Evolutionary conservation across 2,888 invertebrate species (phyloP).

Genomic region (Synanthedon vespiformis): DNA sequence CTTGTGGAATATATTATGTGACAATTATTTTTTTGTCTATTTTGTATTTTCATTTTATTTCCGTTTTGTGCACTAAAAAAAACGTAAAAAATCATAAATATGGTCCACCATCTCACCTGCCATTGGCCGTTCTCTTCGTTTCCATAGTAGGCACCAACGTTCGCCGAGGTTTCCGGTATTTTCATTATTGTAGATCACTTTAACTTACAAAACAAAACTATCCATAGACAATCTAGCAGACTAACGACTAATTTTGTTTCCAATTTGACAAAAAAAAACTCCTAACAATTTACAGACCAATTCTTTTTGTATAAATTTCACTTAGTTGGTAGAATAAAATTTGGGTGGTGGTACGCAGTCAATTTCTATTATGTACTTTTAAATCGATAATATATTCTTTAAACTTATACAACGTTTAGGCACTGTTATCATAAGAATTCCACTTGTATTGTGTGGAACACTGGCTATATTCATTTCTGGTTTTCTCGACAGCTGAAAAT

Average conservation of each 20-base stretch:
- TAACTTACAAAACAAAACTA: slow-evolving; percentile 11
- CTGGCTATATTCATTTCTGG: slow-evolving; percentile 49
- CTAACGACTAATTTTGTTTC: slow-evolving; percentile 4
- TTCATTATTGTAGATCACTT: slow-evolving; percentile 47
- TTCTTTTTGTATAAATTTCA: not conserved
- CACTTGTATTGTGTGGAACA: slow-evolving; percentile 16
- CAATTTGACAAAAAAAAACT: not conserved
- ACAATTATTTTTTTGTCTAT: too few species aligned
- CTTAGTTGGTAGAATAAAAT: not conserved
- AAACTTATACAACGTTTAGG: slow-evolving; percentile 13
- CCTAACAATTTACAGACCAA: not conserved
- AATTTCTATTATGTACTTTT: not conserved
- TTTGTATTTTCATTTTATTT: too few species aligned
- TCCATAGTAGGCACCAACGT: slow-evolving; percentile 58
- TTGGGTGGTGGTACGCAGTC: not conserved
- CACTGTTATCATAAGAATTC: slow-evolving; percentile 29
- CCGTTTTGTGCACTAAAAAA: too few species aligned
- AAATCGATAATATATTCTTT: not conserved
- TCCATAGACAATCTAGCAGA: slow-evolving; percentile 21
- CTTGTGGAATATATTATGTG: too few species aligned
- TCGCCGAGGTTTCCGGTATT: slow-evolving; percentile 57
- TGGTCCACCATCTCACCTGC: slow-evolving; percentile 33
- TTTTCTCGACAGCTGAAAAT: slow-evolving; percentile 32
- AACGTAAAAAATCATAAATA: too few species aligned
- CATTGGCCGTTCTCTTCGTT: slow-evolving; percentile 61